These are phyloP conservation scores for Carassius gibelio DNA, from an alignment of 2,113 vertebrate species.

Conservation along the genomic window DNA sequence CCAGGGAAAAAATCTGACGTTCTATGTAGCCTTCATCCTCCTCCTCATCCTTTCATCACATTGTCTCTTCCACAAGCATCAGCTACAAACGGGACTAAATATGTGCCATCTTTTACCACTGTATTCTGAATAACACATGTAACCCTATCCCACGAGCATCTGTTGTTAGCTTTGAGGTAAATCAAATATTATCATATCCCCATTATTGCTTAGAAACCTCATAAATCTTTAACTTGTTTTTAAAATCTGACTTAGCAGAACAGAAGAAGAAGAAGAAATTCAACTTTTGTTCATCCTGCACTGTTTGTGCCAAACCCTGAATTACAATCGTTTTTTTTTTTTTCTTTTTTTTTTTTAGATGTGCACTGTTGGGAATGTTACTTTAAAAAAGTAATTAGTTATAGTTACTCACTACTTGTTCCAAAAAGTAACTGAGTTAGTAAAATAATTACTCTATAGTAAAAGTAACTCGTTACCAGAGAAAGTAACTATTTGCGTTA, in stretches of 20 bases:
- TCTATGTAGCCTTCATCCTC: background rate
- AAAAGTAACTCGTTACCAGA: too few relatives aligned
- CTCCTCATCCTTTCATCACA: background rate
- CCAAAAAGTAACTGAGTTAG: too few relatives aligned
- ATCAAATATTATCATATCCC: conserved; percentile 37
- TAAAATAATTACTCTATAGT: too few relatives aligned
- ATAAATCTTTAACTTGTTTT: conserved; percentile 33
- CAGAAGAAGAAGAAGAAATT: background rate
- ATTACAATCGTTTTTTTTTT: background rate
- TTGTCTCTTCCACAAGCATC: background rate
- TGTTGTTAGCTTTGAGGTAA: conserved; percentile 16
- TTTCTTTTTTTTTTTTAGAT: too few relatives aligned
- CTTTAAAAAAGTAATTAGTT: too few relatives aligned
- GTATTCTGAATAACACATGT: background rate
- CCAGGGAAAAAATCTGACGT: conserved; percentile 7
- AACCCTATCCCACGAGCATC: conserved; percentile 8
- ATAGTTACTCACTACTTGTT: too few relatives aligned
- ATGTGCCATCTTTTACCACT: background rate
- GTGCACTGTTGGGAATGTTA: too few relatives aligned
- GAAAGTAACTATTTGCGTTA: too few relatives aligned
- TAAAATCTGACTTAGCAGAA: background rate
- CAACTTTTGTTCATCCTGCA: background rate
- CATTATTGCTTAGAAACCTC: background rate
- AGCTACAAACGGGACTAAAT: background rate
- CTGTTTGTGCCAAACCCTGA: background rate